Base-by-base conservation (phyloP, 2,888 invertebrate species). In the Aricia artaxerxes region DNA sequence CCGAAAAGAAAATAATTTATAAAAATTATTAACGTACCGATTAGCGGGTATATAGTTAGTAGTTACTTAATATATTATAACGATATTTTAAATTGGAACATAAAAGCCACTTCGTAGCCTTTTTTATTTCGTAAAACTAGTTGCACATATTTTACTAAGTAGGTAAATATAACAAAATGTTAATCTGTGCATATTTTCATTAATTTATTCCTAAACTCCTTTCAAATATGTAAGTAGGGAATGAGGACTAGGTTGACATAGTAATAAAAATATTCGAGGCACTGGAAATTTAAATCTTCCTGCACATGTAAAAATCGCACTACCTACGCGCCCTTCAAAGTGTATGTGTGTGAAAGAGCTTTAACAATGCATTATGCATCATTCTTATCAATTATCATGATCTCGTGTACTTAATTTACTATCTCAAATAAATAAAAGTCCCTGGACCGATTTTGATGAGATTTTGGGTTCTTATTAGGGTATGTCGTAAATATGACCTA, bases 161-260 rank as follows among this genome's bases (percentile, higher is more conserved):
- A 69, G 35, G 35, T 69, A 35, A 69, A 69, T 35, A 38, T 64
- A 69, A 69, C 35, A 35, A 69, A 69, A 69, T 69, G 35, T 1
- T 69, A 69, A 69, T 69, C 9, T 69, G 31, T 69, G 64, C 64
- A 69, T 31, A 35, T 69, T 69, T 69, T 11, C 64, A 69, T 69
- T 69, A 35, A 69, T 69, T 69, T 31, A 69, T 69, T 69, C 64
- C 4, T 69, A 69, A 11, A 13, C 31, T 69, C 64, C 64, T 69
- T 31, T 31, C 11, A 31, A 69, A 69, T 69, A 69, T 69, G 64
- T 69, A 69, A 69, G 31, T 69, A 31, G 31, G 31, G 64, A 69
- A 69, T 31, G 24, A 7, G 64, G 31, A 69, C 64, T 69, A 69
- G 64, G 64, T 69, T 31, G 31, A 69, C 64, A 31, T 31, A 69